Conservation (phyloP, 2,113 vertebrate species). For the Pedionomus torquatus region DNA sequence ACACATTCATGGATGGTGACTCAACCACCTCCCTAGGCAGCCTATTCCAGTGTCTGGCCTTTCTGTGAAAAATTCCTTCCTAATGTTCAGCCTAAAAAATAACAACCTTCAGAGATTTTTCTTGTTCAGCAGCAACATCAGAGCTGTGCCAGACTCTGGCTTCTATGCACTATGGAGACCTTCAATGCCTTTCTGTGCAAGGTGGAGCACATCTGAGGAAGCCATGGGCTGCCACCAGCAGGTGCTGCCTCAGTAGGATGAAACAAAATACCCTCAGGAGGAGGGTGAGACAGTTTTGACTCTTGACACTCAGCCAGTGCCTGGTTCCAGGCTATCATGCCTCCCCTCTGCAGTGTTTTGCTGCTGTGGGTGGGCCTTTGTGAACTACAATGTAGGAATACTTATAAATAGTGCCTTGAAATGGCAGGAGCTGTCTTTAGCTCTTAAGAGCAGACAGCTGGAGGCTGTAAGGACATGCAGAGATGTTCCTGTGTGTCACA, state of each 20-base stretch:
- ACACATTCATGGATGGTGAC: too few relatives aligned
- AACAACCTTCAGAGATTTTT: too few relatives aligned
- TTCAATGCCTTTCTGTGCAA: not conserved
- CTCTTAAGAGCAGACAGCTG: not conserved
- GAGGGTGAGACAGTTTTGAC: not conserved
- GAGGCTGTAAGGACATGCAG: not conserved
- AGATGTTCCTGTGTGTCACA: not conserved
- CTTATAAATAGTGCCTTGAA: slow-evolving; percentile 4
- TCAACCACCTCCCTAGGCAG: too few relatives aligned
- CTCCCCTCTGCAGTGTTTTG: not conserved
- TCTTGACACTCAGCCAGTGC: not conserved
- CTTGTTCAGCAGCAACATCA: not conserved
- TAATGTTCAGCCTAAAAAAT: too few relatives aligned
- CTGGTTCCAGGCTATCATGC: not conserved
- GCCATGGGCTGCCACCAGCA: not conserved
- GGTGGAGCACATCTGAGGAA: not conserved
- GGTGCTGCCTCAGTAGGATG: not conserved
- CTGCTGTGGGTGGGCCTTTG: not conserved
- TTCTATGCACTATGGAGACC: not conserved
- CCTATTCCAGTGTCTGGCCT: too few relatives aligned
- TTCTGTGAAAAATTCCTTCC: too few relatives aligned
- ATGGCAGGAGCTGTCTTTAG: not conserved
- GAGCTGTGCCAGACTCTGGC: fast-evolving
- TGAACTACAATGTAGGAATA: not conserved
- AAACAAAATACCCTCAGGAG: not conserved